Evolutionary conservation across 1,140 invertebrate genomes (phyloP), one percentile per base, ranked within the genome.

Genomic region (Subanguina moxae): DNA sequence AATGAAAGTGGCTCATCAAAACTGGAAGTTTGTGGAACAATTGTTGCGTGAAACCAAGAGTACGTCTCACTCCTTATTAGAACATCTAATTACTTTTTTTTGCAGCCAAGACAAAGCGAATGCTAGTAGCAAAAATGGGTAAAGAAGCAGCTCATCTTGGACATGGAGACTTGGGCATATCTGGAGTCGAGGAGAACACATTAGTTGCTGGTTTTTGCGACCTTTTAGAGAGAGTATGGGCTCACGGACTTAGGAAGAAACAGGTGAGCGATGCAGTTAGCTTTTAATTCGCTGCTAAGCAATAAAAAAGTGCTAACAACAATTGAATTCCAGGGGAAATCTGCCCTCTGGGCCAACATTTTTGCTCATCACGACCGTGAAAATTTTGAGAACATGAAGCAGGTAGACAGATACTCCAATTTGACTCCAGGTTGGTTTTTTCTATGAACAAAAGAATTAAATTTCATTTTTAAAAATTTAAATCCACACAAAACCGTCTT

Each of bases 11-110:
- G 92, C 92, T n/a, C 92, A 96, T 84, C 93, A 97, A 84, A 97
- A 98, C 84, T 94, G 92, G 90, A 92, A 91, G 46, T 98, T 98
- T 86, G 93, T 99, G 21, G 92, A 97, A 82, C 93, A 94, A 80
- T 86, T 98, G 70, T 85, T 98, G 17, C 85, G 85, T 74, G 87
- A 88, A 77, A 86, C 84, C 52, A 88, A 87, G 81, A 82, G 80
- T 64, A 93, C 93, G 88, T 92, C 93, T 86, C 19, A 0, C 45
- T 61, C 15, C 19, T 52, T 65, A 7, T 64, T 64, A 19, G 7
- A 61, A 7, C 19, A 38, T 71, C 64, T 46, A 9, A 38, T 66
- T 32, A 25, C 45, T 52, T 67, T 68, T 19, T 43, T 15, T 61
- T 75, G 38, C 56, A 77, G 76, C 68, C 1, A 82, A 77, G 62